These are phyloP conservation scores for Drosophila paulistorum DNA, from an alignment of 1,140 invertebrate species.

Conservation along the genomic window DNA sequence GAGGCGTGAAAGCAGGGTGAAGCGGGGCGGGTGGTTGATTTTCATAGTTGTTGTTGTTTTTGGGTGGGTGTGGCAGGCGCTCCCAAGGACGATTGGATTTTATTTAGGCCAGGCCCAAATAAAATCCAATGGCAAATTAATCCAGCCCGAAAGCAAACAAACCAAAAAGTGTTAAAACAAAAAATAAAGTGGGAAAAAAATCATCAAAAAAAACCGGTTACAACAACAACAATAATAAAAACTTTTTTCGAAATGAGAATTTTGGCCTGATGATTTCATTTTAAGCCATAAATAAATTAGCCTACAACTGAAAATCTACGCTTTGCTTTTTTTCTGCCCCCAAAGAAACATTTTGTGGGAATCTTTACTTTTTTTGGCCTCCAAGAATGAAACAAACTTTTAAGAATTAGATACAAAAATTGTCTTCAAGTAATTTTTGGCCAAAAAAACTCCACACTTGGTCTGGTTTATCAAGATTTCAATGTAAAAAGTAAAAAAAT, in stretches of 20 bases:
- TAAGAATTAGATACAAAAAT: not conserved
- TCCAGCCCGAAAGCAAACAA: conserved; percentile 7
- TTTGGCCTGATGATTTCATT: conserved; percentile 68
- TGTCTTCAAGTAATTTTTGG: too few species aligned
- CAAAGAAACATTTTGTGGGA: not conserved
- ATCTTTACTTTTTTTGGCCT: not conserved
- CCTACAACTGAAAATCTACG: conserved; percentile 24
- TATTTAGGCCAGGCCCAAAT: conserved; percentile 2
- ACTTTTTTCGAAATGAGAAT: conserved; percentile 46
- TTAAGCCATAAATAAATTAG: conserved; percentile 42
- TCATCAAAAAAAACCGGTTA: conserved; percentile 33
- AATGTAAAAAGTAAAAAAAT: too few species aligned
- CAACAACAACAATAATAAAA: conserved; percentile 38
- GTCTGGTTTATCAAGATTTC: too few species aligned
- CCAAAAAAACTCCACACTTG: too few species aligned
- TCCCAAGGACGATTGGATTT: conserved; percentile 39
- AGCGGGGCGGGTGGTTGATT: conserved; percentile 20
- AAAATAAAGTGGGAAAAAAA: conserved; percentile 15
- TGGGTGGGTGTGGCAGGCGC: conserved; percentile 14
- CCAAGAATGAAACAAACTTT: not conserved
- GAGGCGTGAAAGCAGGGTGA: conserved; percentile 19
- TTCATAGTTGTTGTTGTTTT: conserved; percentile 34
- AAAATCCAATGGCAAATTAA: not conserved
- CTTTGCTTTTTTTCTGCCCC: not conserved
- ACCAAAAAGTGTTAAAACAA: conserved; percentile 29